Evolutionary conservation across 2,888 invertebrate genomes (phyloP).

Genomic region (Dolichopus griseipennis): DNA sequence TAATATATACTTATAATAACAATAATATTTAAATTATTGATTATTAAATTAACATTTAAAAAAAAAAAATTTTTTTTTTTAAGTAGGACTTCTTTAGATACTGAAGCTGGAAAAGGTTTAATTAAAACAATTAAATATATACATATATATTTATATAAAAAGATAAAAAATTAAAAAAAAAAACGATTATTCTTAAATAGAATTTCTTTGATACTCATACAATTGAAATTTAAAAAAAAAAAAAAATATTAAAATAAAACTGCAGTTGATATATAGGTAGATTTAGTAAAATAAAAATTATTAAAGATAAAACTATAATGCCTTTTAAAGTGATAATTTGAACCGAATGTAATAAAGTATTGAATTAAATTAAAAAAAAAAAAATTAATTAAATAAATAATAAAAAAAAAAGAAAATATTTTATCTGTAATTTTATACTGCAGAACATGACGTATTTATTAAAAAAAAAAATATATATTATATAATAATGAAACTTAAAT

Average conservation of each 20-base stretch:
- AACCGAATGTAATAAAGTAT: conserved; percentile 6
- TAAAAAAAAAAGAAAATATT: neutral
- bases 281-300: neutral
- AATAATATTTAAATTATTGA: neutral
- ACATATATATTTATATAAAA: neutral
- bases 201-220: conserved; percentile 1
- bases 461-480: neutral
- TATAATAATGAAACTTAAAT: neutral
- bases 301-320: neutral
- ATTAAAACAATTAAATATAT: neutral
- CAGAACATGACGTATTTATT: conserved; percentile 6
- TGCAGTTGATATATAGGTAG: conserved; percentile 6
- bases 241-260: neutral
- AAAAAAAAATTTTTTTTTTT: neutral
- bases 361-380: neutral
- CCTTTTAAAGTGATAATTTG: conserved; percentile 6
- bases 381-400: neutral
- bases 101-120: neutral
- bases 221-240: neutral
- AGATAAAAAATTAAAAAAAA: neutral
- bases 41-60: too few relatives aligned
- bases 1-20: neutral
- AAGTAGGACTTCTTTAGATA: neutral
- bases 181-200: neutral
- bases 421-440: conserved; percentile 4